These are phyloP conservation scores for Drosophila mulleri DNA, from an alignment of 2,888 invertebrate species.

Conservation along the genomic window DNA sequence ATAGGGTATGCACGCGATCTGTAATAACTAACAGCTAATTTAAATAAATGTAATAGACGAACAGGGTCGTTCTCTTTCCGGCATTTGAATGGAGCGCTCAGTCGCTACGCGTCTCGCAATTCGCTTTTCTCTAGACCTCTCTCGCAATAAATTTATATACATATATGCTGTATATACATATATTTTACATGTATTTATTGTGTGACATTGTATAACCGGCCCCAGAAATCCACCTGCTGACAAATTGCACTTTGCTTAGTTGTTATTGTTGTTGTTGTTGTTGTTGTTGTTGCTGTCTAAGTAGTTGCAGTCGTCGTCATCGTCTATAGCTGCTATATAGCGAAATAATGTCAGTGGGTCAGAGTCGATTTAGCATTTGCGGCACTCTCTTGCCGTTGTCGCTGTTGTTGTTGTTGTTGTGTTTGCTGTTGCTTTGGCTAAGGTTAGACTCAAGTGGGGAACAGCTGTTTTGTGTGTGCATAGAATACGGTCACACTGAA, in stretches of 20 bases:
- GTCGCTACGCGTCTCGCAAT: background rate
- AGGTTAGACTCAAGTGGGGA: conserved; percentile 57
- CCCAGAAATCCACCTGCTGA: conserved; percentile 70
- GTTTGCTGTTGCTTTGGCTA: conserved; percentile 35
- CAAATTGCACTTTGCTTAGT: conserved; percentile 58
- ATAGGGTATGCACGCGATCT: conserved; percentile 18
- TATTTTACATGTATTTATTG: background rate
- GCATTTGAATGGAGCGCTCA: conserved; percentile 25
- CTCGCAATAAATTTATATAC: conserved; percentile 1
- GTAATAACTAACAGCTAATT: conserved; percentile 3
- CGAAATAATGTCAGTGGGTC: conserved; percentile 85
- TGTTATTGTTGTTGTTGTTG: conserved; percentile 8
- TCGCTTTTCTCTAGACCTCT: background rate
- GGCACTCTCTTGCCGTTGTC: conserved; percentile 34
- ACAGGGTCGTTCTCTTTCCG: conserved; percentile 53
- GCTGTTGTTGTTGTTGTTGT: conserved; percentile 25
- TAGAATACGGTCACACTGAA: conserved; percentile 48
- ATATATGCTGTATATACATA: background rate
- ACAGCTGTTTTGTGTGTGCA: conserved; percentile 58
- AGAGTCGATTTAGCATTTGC: conserved; percentile 82
- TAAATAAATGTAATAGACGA: conserved; percentile 27
- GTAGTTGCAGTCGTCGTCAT: conserved; percentile 40
- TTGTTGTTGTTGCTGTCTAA: conserved; percentile 27
- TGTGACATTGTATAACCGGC: conserved; percentile 52
- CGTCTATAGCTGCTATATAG: conserved; percentile 43